Conservation (phyloP, 2,797 vertebrate genomes). For the Ctenosaura bakeri region DNA sequence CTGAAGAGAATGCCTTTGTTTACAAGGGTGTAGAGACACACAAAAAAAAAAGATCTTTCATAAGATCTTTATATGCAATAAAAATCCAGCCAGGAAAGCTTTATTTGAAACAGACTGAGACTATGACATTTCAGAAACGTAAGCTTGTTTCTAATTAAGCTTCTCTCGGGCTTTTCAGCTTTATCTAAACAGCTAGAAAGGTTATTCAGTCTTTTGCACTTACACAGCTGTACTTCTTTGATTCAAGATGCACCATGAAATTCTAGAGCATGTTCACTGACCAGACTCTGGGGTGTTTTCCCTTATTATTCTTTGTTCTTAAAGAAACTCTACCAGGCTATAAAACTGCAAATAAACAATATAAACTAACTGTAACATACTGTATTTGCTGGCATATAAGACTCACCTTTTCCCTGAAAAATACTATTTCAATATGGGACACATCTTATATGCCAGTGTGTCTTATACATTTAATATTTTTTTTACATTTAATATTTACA, state of each 20-base stretch:
- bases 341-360: not conserved
- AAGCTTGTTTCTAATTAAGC: not conserved
- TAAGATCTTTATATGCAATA: slow-evolving; percentile 4
- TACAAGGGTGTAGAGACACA: not conserved
- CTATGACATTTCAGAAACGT: not conserved
- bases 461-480: too few relatives aligned
- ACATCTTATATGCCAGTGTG: too few relatives aligned
- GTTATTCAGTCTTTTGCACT: slow-evolving; percentile 50
- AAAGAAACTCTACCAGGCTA: not conserved
- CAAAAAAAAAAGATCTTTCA: not conserved
- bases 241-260: slow-evolving; percentile 3
- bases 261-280: slow-evolving; percentile 17
- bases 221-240: not conserved
- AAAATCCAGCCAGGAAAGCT: slow-evolving; percentile 19
- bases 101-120: slow-evolving; percentile 25
- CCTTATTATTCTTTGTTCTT: slow-evolving; percentile 16
- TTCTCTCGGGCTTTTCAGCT: not conserved
- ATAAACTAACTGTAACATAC: not conserved
- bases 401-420: too few relatives aligned
- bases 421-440: too few relatives aligned
- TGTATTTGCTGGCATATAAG: too few relatives aligned
- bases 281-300: slow-evolving; percentile 13
- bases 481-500: too few relatives aligned
- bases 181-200: slow-evolving; percentile 31
- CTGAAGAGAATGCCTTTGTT: not conserved